These are phyloP conservation scores for Echinarachnius parma DNA, from an alignment of 53 echinoderm and acorn worm genomes.

Conservation along the genomic window DNA sequence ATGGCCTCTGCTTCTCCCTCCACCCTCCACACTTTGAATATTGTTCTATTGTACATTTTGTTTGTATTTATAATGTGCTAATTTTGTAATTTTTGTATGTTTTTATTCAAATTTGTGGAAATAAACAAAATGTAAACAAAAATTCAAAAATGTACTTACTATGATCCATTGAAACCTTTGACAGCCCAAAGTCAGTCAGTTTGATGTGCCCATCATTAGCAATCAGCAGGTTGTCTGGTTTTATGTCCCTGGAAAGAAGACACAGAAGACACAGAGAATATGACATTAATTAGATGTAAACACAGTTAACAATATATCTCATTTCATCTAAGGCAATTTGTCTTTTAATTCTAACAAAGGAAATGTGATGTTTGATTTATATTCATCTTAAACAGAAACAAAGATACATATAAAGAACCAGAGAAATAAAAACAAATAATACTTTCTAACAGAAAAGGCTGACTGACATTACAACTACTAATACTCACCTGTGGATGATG, in stretches of 20 bases:
- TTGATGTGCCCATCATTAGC: conserved; percentile 85
- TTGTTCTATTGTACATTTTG: too few species aligned
- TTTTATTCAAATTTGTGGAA: too few species aligned
- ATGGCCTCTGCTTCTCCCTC: too few species aligned
- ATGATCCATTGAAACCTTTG: conserved; percentile 67
- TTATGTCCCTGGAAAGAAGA: conserved; percentile 69
- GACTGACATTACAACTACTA: not conserved
- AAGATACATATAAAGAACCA: not conserved
- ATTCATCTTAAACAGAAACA: not conserved
- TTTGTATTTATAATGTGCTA: too few species aligned
- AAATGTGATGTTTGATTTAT: too few species aligned
- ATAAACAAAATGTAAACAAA: too few species aligned
- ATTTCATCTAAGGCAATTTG: too few species aligned
- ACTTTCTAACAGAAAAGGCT: not conserved
- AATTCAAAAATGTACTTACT: conserved; percentile 67
- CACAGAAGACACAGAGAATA: not conserved
- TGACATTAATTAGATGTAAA: too few species aligned
- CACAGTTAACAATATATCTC: too few species aligned
- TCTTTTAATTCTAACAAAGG: too few species aligned
- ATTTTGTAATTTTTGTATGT: too few species aligned
- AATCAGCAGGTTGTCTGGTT: conserved; percentile 93
- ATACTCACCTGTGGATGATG: conserved; percentile 87
- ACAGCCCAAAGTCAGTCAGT: conserved; percentile 95
- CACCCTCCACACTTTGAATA: too few species aligned
- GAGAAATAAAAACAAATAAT: not conserved